These are phyloP conservation scores for Parthenolecanium corni DNA, from an alignment of 2,888 invertebrate genomes.

Conservation along the genomic window DNA sequence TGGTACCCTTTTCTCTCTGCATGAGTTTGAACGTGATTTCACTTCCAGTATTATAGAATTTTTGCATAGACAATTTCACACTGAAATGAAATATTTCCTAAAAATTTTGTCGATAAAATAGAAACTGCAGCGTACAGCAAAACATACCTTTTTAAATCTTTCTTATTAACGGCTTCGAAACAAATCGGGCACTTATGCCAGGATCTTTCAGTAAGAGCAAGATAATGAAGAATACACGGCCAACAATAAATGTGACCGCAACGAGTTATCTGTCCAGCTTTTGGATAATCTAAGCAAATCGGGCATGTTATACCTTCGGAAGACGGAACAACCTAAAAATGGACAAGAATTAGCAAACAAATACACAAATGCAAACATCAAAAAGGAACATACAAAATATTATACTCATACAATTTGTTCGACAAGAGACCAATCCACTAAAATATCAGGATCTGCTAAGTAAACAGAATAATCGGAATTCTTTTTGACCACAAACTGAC, in stretches of 20 bases:
- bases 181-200: slow-evolving; percentile 88
- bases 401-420: slow-evolving; percentile 71
- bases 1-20: slow-evolving; percentile 55
- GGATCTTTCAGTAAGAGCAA: slow-evolving; percentile 69
- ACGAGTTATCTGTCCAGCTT: slow-evolving; percentile 79
- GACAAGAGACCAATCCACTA: slow-evolving; percentile 83
- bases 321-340: slow-evolving; percentile 49
- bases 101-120: not conserved
- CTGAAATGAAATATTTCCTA: slow-evolving; percentile 39
- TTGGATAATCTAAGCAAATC: slow-evolving; percentile 77
- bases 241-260: slow-evolving; percentile 96
- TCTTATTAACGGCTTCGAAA: slow-evolving; percentile 63
- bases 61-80: slow-evolving; percentile 47
- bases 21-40: slow-evolving; percentile 69
- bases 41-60: slow-evolving; percentile 50
- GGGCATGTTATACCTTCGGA: slow-evolving; percentile 67
- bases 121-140: not conserved
- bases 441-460: slow-evolving; percentile 69
- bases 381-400: slow-evolving; percentile 32
- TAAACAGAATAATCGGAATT: slow-evolving; percentile 67
- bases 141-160: slow-evolving; percentile 67
- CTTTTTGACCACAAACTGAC: slow-evolving; percentile 85
- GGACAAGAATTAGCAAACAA: not conserved
- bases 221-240: slow-evolving; percentile 87
- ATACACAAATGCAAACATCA: not conserved